Conservation (phyloP, 1,140 invertebrate genomes). For the Drosophila sp. region DNA sequence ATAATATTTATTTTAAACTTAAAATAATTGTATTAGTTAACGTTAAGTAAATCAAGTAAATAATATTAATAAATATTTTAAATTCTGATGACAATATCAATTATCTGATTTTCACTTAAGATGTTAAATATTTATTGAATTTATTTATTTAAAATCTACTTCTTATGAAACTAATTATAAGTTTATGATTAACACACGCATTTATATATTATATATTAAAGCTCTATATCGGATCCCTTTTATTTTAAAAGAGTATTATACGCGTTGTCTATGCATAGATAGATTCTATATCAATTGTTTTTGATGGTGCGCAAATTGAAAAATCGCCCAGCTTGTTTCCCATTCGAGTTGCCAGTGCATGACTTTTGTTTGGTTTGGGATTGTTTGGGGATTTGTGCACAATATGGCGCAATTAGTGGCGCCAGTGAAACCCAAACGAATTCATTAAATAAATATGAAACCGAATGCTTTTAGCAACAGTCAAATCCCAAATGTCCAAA, state of each 20-base stretch:
- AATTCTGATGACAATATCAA: too few relatives aligned
- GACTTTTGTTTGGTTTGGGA: conserved; percentile 36
- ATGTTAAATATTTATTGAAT: not conserved
- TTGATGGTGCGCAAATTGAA: conserved; percentile 40
- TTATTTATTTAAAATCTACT: not conserved
- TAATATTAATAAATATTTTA: too few relatives aligned
- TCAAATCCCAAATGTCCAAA: not conserved
- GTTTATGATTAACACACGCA: too few relatives aligned
- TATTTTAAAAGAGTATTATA: conserved; percentile 26
- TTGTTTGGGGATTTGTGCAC: conserved; percentile 73
- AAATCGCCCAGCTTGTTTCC: conserved; percentile 32
- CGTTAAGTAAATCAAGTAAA: too few relatives aligned
- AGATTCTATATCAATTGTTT: conserved; percentile 13
- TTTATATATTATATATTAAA: too few relatives aligned
- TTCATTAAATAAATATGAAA: conserved; percentile 73
- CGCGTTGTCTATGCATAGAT: not conserved
- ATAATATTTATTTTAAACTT: too few relatives aligned
- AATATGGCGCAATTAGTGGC: conserved; percentile 71
- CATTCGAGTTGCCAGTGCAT: conserved; percentile 7
- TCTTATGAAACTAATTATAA: too few relatives aligned
- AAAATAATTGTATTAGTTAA: too few relatives aligned
- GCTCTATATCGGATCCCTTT: too few relatives aligned
- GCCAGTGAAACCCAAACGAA: conserved; percentile 34
- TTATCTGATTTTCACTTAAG: not conserved
- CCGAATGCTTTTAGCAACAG: conserved; percentile 60